Percentiles rank a stretch among this genome's conserved stretches.
These are phyloP conservation scores for Barbus barbus DNA, from an alignment of 2,113 vertebrate genomes.

Conservation along the genomic window DNA sequence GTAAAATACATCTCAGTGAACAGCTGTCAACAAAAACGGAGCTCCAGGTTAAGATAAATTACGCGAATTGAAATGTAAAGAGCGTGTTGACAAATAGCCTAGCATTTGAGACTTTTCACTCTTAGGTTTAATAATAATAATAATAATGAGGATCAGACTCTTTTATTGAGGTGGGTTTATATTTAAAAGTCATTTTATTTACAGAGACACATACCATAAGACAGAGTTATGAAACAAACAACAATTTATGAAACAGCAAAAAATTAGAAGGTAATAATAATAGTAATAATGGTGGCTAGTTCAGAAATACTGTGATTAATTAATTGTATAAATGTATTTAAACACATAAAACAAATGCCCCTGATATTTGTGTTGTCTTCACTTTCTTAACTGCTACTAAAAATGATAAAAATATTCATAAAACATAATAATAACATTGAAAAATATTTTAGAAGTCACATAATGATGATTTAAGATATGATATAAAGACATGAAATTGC, in stretches of 20 bases:
- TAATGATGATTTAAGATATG: background rate
- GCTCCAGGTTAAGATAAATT: background rate
- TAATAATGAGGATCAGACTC: background rate
- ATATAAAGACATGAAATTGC: background rate
- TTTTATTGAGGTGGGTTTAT: background rate
- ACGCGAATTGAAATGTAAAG: background rate
- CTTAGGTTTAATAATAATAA: background rate
- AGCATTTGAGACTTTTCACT: background rate
- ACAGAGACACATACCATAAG: background rate
- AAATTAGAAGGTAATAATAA: background rate
- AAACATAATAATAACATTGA: background rate
- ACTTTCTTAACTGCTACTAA: background rate
- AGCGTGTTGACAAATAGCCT: background rate
- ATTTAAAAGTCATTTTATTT: background rate
- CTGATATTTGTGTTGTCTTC: background rate
- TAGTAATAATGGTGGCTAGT: too few relatives aligned
- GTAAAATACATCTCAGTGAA: background rate
- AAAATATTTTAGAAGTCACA: background rate
- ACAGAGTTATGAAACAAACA: background rate
- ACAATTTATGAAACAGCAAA: background rate
- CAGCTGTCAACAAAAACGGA: background rate
- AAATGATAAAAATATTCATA: background rate
- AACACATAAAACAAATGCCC: background rate
- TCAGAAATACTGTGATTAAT: too few relatives aligned
- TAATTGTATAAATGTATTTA: background rate